Evolutionary conservation across 2,797 vertebrate species (phyloP), one percentile per base, ranked within the genome.

Genomic region (Tachyglossus aculeatus): DNA sequence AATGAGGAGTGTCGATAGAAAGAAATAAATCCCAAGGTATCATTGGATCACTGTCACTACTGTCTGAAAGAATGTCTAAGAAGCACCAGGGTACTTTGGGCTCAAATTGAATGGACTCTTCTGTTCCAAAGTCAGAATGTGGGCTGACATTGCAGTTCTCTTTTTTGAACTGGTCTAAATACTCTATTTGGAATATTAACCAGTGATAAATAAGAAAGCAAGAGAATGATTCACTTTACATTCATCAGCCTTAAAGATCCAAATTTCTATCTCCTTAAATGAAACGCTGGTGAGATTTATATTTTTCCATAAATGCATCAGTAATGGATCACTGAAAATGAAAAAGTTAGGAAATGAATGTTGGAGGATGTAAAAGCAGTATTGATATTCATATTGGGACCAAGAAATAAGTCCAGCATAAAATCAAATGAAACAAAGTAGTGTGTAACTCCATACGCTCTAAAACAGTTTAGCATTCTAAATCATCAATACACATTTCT

Each of bases 401-500:
- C 45, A 27, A 52, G 37, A 67, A 57, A 9, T 8, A 39, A 13
- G 70, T 19, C 29, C 5, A 43, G 7, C 48, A 73, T 40, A 66
- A 84, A 85, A 87, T 69, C 89, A 88, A 88, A 63, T 36, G 3
- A 74, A 85, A 81, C 61, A 27, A 58, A 55, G 11, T 75, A 41
- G 62, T 29, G 33, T 64, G 36, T 5, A 56, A 38, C 57, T 68
- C 71, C 77, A 27, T 78, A 88, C 84, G 82, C 71, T 62, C 71
- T 40, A 33, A 50, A 62, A 77, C 72, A 88, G 79, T 79, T 86
- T 83, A 83, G 33, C 69, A 40, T 77, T 82, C 77, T 83, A 83
- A 83, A 86, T 88, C 90, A 89, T 89, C 71, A 86, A 84, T 78
- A 89, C 40, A 79, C 90, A 90, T 88, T 86, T 79, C 74, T 82